phyloP scores from a whole-genome alignment of 2,888 invertebrate genomes.

The Euspilapteryx auroguttella region DNA sequence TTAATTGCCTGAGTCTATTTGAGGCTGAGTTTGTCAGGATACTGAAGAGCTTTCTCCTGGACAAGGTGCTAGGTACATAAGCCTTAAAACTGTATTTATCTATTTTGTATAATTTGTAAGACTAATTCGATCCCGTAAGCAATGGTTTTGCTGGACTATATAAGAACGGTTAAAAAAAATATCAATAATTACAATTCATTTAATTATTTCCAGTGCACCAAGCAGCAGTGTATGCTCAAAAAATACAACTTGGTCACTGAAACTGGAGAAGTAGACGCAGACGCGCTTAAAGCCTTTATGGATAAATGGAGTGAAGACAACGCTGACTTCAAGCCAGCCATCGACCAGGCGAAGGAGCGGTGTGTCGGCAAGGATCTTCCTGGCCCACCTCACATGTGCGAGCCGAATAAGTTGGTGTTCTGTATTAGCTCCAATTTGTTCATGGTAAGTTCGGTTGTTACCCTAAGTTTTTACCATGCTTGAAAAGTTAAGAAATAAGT shows the following conservation, averaged over 20 bases:
- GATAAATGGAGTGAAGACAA: conserved; percentile 18
- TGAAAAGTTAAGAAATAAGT: too few relatives aligned
- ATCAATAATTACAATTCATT: too few relatives aligned
- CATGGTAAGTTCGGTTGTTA: conserved; percentile 19
- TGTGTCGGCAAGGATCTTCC: conserved; percentile 18
- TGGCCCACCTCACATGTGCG: conserved; percentile 23
- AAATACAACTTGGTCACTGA: conserved; percentile 20
- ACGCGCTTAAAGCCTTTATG: conserved; percentile 15
- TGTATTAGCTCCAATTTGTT: conserved; percentile 21
- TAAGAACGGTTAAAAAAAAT: too few relatives aligned
- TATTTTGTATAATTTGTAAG: too few relatives aligned
- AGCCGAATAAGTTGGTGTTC: conserved; percentile 21
- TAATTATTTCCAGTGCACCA: conserved; percentile 33
- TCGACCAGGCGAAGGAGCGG: conserved; percentile 15
- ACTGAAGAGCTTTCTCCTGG: too few relatives aligned
- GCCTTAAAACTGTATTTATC: too few relatives aligned
- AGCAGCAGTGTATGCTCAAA: conserved; percentile 24
- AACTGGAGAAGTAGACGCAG: conserved; percentile 17
- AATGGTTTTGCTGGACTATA: too few relatives aligned
- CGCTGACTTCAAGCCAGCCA: conserved; percentile 16
- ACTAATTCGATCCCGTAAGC: too few relatives aligned
- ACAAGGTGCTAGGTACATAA: too few relatives aligned
- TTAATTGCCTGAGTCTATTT: too few relatives aligned
- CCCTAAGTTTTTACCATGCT: too few relatives aligned
- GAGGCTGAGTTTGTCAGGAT: too few relatives aligned